Evolutionary conservation across 2,888 invertebrate species (phyloP).

Genomic region (Drosophila ustulata): DNA sequence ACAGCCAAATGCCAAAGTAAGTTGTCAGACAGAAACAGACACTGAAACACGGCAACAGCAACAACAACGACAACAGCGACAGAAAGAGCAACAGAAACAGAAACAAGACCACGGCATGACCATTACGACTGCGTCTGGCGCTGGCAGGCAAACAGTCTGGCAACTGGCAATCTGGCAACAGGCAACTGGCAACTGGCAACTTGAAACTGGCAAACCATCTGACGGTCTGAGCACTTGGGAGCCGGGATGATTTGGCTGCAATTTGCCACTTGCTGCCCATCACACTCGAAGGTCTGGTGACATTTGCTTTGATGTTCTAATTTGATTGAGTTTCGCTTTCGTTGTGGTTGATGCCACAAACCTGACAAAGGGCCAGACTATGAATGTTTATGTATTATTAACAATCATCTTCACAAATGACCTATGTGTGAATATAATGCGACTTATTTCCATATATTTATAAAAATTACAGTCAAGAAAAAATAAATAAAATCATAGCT

Average conservation of each 20-base stretch:
- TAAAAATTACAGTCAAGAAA: no score
- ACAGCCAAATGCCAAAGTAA: slow-evolving; percentile 80
- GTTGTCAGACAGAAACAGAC: slow-evolving; percentile 71
- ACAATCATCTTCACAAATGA: neutral
- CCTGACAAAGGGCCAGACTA: slow-evolving; percentile 14
- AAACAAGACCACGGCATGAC: slow-evolving; percentile 59
- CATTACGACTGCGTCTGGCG: slow-evolving; percentile 57
- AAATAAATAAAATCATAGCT: no score
- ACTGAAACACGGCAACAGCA: slow-evolving; percentile 18
- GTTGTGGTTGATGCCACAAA: slow-evolving; percentile 7
- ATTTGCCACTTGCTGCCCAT: slow-evolving; percentile 19
- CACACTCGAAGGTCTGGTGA: slow-evolving; percentile 45
- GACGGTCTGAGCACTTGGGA: slow-evolving; percentile 17
- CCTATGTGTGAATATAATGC: no score
- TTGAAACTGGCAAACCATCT: slow-evolving; percentile 24
- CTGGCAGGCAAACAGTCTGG: slow-evolving; percentile 40
- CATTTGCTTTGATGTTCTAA: slow-evolving; percentile 74
- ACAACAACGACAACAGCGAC: slow-evolving; percentile 26
- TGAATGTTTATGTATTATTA: slow-evolving; percentile 28
- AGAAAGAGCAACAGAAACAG: slow-evolving; percentile 18
- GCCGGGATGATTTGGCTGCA: slow-evolving; percentile 10
- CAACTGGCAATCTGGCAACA: slow-evolving; percentile 11
- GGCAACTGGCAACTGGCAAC: neutral
- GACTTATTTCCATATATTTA: no score
- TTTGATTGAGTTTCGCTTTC: slow-evolving; percentile 66